Conservation (phyloP, 2,888 invertebrate species). For the Caenorhabditis becei region DNA sequence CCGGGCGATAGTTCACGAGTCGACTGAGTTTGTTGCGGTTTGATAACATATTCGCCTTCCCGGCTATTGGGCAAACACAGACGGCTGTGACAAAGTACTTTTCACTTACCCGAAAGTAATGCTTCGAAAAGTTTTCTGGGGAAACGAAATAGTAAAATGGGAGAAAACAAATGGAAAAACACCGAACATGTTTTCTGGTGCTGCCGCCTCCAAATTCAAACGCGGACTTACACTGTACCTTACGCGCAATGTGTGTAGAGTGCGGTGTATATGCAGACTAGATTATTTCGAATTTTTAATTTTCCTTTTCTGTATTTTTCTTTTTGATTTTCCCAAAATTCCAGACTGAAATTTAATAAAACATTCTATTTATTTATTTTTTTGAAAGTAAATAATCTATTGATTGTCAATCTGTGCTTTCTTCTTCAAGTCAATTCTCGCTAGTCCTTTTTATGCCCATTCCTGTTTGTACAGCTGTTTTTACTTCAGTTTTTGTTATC, state of each 20-base stretch:
- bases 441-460: too few relatives aligned
- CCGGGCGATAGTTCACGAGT: slow-evolving; percentile 54
- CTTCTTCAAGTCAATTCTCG: neutral
- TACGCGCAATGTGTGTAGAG: slow-evolving; percentile 28
- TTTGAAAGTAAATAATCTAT: neutral
- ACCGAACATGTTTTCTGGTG: slow-evolving; percentile 7
- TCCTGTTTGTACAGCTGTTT: too few relatives aligned
- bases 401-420: neutral
- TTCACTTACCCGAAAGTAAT: slow-evolving; percentile 1
- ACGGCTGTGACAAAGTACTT: slow-evolving; percentile 20
- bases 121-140: neutral
- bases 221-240: slow-evolving; percentile 12
- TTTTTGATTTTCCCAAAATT: slow-evolving; percentile 10
- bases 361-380: too few relatives aligned
- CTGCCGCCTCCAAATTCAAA: slow-evolving; percentile 20
- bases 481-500: too few relatives aligned
- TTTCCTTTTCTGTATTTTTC: neutral
- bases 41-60: slow-evolving; percentile 45
- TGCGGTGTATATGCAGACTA: slow-evolving; percentile 29
- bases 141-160: neutral
- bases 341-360: too few relatives aligned
- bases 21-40: slow-evolving; percentile 40
- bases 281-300: neutral
- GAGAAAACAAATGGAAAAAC: neutral
- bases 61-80: slow-evolving; percentile 21